Conservation (phyloP, 1,140 invertebrate species). For the Onthophagus taurus region DNA sequence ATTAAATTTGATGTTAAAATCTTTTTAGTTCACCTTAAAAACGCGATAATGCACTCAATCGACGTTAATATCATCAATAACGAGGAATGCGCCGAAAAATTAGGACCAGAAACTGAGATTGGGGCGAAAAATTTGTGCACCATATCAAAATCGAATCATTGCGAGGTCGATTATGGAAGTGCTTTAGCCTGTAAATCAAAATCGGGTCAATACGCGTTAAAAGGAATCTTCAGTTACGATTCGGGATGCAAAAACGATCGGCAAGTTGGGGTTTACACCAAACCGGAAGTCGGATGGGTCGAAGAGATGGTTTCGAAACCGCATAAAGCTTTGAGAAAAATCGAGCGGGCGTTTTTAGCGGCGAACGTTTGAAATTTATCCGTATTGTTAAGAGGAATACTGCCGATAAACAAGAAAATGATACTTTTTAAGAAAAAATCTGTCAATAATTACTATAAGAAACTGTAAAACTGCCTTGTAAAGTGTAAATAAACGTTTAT, state of each 20-base stretch:
- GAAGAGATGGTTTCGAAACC: constrained; percentile 24
- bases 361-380: too few relatives aligned
- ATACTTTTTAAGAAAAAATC: too few relatives aligned
- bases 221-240: constrained; percentile 66
- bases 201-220: constrained; percentile 56
- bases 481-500: too few relatives aligned
- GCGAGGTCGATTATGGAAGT: constrained; percentile 62
- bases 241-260: constrained; percentile 43
- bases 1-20: constrained; percentile 14
- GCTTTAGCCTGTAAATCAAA: constrained; percentile 66
- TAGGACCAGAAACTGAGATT: constrained; percentile 43
- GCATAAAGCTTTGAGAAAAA: constrained; percentile 24
- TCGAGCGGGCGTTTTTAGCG: constrained; percentile 15
- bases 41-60: constrained; percentile 64
- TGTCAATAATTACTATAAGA: too few relatives aligned
- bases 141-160: constrained; percentile 36
- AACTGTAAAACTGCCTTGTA: too few relatives aligned
- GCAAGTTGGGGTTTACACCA: constrained; percentile 34
- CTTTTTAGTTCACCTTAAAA: constrained; percentile 54
- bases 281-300: constrained; percentile 34
- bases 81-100: constrained; percentile 49
- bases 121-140: constrained; percentile 39
- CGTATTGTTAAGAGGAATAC: too few relatives aligned
- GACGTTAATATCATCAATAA: constrained; percentile 53
- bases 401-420: too few relatives aligned